Base-by-base conservation (phyloP, 2,797 vertebrate genomes). In the Scolopax bukidnonensis region DNA sequence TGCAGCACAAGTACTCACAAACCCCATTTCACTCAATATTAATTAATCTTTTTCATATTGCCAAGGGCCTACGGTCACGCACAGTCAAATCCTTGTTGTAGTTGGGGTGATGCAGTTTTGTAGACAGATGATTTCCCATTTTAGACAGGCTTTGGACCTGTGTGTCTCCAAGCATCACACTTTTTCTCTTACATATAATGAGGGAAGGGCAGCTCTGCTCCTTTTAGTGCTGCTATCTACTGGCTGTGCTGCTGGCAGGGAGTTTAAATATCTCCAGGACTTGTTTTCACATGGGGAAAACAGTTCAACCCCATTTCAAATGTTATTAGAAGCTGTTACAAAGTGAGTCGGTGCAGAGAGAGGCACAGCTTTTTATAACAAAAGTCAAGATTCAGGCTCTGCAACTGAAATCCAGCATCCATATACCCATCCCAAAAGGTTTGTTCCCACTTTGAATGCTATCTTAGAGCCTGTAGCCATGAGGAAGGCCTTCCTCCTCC, bases 151-250 rank as follows among this genome's bases (percentile, higher is more conserved):
- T 94, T 25, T n/a, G 53, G 53, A 64, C 68, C 60, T 6, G 11
- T 4, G 8, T 10, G 8, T 56, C 56, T 73, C 60, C 45, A 5
- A 13, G 23, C 36, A 71, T 43, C 73, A 45, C 25, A 4, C 28
- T 45, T 61, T 23, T 43, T n/a, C 45, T 48, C n/a, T 30, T 33
- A 4, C 3, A 2, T 56, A 13, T 2, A 41, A 9, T 0, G 0
- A 65, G 82, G 59, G 9, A 54, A 59, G 69, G 63, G 48, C 65
- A 51, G 48, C 64, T 70, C 82, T 45, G 60, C 23, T 80, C 1
- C 53, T 56, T 56, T 14, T 9, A 48, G 23, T 56, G 76, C 63
- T 59, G 21, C 1, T 40, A 20, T 15, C 56, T 47, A 33, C 27
- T 12, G 33, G 53, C 61, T 47, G 0, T 48, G 51, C 60, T 54